A percentile compares a stretch with the other conserved stretches of the same genome.
These are phyloP conservation scores for Cryptoprocta ferox DNA, from an alignment of 2,797 vertebrate genomes.

Conservation along the genomic window DNA sequence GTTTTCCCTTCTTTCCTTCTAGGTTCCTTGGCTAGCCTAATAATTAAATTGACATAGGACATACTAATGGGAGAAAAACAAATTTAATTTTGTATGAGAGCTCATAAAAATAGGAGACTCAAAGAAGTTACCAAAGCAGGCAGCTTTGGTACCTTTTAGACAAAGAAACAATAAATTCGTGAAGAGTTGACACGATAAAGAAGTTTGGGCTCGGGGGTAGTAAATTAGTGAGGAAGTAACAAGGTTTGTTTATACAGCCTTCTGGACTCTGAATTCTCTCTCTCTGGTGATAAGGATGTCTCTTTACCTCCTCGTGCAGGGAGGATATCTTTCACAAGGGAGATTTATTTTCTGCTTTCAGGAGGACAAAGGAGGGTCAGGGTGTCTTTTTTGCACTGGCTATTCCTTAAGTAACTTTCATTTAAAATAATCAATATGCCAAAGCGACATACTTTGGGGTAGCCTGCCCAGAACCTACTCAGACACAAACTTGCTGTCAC, in stretches of 20 bases:
- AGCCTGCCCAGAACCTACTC: neutral
- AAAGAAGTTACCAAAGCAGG: neutral
- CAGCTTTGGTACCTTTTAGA: neutral
- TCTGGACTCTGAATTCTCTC: neutral
- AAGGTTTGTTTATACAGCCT: neutral
- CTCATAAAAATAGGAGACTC: neutral
- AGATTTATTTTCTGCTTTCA: neutral
- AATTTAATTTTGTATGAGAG: neutral
- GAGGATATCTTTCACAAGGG: neutral
- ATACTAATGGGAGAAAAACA: neutral
- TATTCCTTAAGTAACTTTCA: neutral
- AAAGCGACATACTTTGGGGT: neutral
- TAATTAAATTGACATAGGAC: neutral
- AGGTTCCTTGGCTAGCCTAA: neutral
- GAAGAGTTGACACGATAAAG: neutral
- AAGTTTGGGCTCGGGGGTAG: neutral
- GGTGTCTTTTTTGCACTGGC: neutral
- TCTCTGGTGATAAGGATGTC: neutral
- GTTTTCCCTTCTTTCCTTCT: neutral
- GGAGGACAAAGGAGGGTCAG: neutral
- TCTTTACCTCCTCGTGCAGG: neutral
- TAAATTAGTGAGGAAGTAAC: neutral
- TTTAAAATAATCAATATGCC: neutral
- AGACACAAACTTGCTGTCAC: neutral
- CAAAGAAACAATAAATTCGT: neutral